Base-by-base conservation (phyloP, 2,888 invertebrate species). In the Caenorhabditis sp. region DNA sequence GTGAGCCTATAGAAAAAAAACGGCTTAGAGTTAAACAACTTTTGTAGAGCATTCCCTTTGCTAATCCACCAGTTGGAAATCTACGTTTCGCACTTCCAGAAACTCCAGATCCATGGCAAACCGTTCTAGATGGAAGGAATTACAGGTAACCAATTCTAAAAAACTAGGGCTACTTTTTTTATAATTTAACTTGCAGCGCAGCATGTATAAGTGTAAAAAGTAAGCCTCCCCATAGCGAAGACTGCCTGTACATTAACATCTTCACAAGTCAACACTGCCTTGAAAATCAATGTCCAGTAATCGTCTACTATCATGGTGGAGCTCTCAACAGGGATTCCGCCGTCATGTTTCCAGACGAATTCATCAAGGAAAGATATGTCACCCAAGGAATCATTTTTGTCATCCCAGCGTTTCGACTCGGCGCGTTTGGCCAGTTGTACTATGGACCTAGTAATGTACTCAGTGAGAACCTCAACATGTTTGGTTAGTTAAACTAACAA, bases 391-490 rank as follows among this genome's bases (percentile, higher is more conserved):
- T 89, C 20, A 77, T 89, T 2, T 86, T 88, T 47, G 85, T 85
- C 1, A 82, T 88, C 24, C 78, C 85, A 2, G 88, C 85, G 6
- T 87, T 86, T 26, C 82, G 89, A 15, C 58, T 89, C 3, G 89
- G 88, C 15, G 62, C 87, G 9, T 85, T 88, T 50, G 88, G 88
- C 0, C 84, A 87, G n/a, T 69, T 88, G 18, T 9, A 32, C 32
- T 32, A 6, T 32, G 32, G 9, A 4, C n/a, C n/a, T n/a, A n/a
- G n/a, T n/a, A n/a, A n/a, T n/a, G 4, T 9, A 9, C 32, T 32
- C 32, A 32, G 32, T 32, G 32, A 4, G 32, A 32, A 32, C 32
- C 9, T 32, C 5, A 32, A 32, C 9, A n/a, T 88, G n/a, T 82
- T 86, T 55, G 89, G 86, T 74, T n/a, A 22, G 58, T 26, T 24